Conservation (phyloP, 2,797 vertebrate genomes). For the Cetoscarus ocellatus region DNA sequence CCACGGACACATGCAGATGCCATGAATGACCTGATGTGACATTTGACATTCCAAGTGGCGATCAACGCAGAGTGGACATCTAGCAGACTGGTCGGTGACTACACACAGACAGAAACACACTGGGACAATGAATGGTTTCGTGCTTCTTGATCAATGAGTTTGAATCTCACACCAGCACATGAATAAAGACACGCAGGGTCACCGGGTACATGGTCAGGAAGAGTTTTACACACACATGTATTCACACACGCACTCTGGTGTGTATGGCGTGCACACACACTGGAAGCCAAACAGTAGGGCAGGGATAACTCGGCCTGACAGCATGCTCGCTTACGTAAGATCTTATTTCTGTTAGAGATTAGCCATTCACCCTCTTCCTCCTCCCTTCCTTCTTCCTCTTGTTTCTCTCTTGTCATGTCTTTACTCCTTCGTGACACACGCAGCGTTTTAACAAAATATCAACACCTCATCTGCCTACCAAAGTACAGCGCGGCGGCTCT, state of each 20-base stretch:
- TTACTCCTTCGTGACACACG: slow-evolving; percentile 30
- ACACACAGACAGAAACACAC: not conserved
- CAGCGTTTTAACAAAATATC: slow-evolving; percentile 41
- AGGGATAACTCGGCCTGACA: slow-evolving; percentile 70
- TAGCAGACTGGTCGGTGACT: not conserved
- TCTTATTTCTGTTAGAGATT: slow-evolving; percentile 84
- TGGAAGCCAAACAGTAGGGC: slow-evolving; percentile 60
- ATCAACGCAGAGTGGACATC: not conserved
- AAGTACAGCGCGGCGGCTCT: slow-evolving; percentile 22
- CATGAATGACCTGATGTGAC: slow-evolving; percentile 30
- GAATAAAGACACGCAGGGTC: slow-evolving; percentile 51
- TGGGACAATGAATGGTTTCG: not conserved
- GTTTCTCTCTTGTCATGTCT: slow-evolving; percentile 33
- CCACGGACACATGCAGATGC: slow-evolving; percentile 33
- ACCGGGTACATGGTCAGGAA: slow-evolving; percentile 46
- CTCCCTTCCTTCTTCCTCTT: slow-evolving; percentile 45
- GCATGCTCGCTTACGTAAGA: slow-evolving; percentile 77
- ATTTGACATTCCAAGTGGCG: slow-evolving; percentile 9
- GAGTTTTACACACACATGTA: slow-evolving; percentile 41
- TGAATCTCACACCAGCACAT: slow-evolving; percentile 26
- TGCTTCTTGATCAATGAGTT: slow-evolving; percentile 20
- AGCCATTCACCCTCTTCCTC: slow-evolving; percentile 64
- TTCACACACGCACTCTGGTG: slow-evolving; percentile 32
- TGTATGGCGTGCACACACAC: slow-evolving; percentile 38
- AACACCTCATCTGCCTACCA: slow-evolving; percentile 35